phyloP scores from a whole-genome alignment of 2,113 vertebrate species.

The Laticauda colubrina region DNA sequence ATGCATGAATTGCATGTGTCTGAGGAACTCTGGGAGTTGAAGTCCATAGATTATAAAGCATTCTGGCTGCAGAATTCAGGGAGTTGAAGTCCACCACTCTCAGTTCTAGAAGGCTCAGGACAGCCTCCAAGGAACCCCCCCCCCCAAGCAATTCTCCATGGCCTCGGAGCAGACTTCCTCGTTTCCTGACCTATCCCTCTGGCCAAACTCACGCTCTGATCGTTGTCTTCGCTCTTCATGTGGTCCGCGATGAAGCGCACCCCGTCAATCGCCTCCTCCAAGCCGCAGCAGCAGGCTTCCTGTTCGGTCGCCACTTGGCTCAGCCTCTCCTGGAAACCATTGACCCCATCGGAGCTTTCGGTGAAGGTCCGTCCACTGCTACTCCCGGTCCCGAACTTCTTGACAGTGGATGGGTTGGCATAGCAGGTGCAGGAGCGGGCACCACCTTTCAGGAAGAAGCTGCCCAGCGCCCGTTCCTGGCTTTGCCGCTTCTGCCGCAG shows the following conservation, averaged over 20 bases:
- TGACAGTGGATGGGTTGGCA: constrained; percentile 78
- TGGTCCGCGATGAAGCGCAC: constrained; percentile 95
- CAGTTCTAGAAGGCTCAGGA: not conserved
- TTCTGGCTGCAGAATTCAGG: not conserved
- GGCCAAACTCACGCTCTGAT: constrained; percentile 86
- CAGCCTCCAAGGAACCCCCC: not conserved
- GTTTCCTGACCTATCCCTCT: not conserved
- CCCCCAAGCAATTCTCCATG: not conserved
- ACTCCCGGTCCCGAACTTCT: constrained; percentile 72
- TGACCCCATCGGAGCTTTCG: constrained; percentile 69
- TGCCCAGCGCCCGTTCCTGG: constrained; percentile 49
- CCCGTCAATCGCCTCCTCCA: constrained; percentile 89
- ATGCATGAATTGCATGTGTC: not conserved
- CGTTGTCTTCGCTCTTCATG: constrained; percentile 93
- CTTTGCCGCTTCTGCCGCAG: constrained; percentile 78
- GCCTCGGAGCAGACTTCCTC: not conserved
- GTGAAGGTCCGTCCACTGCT: constrained; percentile 50
- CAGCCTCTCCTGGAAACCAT: constrained; percentile 72
- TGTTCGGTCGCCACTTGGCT: constrained; percentile 29
- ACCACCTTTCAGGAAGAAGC: constrained; percentile 61
- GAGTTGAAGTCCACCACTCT: not conserved
- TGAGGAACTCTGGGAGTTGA: not conserved
- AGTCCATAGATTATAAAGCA: not conserved
- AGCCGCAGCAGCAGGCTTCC: constrained; percentile 71
- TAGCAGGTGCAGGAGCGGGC: constrained; percentile 81